Conservation (phyloP, 2,113 vertebrate genomes). For the Lasiurus borealis region DNA sequence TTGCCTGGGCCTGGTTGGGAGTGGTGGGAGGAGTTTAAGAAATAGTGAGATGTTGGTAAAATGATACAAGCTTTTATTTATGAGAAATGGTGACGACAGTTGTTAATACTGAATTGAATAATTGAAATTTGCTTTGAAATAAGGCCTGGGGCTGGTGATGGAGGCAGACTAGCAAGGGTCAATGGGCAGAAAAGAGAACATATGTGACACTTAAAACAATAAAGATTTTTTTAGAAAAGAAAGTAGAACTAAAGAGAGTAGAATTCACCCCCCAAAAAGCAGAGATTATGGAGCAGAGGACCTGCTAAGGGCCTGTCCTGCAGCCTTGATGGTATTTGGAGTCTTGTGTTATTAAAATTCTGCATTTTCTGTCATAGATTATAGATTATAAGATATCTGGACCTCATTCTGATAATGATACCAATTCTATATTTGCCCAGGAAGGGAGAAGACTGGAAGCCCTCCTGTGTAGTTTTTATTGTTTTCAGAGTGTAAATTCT, state of each 20-base stretch:
- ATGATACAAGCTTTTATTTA: neutral
- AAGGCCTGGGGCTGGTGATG: too few relatives aligned
- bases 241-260: neutral
- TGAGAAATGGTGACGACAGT: neutral
- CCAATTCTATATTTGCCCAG: neutral
- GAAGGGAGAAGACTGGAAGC: neutral
- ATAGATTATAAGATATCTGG: neutral
- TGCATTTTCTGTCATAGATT: neutral
- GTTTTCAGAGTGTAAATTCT: neutral
- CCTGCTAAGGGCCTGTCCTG: fast-evolving
- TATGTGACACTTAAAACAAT: too few relatives aligned
- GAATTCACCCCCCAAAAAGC: neutral
- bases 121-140: neutral
- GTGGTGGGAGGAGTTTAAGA: neutral
- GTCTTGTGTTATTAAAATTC: neutral
- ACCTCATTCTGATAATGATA: neutral
- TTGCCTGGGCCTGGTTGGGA: neutral
- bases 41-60: neutral
- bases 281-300: neutral
- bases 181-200: too few relatives aligned
- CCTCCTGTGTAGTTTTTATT: neutral
- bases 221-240: neutral
- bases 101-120: neutral
- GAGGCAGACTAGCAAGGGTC: too few relatives aligned
- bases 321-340: neutral